Conservation (phyloP, 2,797 vertebrate species). For the Argentina silus region DNA sequence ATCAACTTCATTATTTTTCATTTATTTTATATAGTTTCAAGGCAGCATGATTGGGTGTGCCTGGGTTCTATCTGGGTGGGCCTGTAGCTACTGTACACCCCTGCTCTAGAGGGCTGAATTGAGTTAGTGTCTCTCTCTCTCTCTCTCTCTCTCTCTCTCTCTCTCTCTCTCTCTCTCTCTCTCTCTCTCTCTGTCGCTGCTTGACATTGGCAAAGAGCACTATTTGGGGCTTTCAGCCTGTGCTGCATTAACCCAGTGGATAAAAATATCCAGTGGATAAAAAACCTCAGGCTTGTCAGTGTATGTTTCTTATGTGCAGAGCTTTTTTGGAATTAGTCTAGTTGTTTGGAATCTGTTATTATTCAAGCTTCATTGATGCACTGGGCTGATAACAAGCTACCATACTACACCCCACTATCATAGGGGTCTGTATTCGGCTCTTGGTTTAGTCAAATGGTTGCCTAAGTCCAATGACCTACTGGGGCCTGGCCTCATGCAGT, state of each 20-base stretch:
- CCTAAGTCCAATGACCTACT: slow-evolving; percentile 16
- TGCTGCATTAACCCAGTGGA: slow-evolving; percentile 44
- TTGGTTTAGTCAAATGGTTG: not conserved
- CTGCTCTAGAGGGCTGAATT: no score
- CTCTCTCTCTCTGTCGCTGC: not conserved
- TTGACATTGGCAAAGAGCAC: slow-evolving; percentile 33
- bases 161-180: not conserved
- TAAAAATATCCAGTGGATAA: slow-evolving; percentile 39
- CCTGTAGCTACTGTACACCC: no score
- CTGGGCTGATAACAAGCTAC: no score
- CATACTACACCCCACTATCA: no score
- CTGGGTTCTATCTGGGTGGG: no score
- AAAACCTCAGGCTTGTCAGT: slow-evolving; percentile 35
- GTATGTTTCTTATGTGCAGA: slow-evolving; percentile 36
- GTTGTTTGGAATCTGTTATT: no score
- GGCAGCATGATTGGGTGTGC: no score
- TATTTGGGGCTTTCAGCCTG: slow-evolving; percentile 38
- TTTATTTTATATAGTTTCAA: no score
- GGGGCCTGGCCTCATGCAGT: not conserved
- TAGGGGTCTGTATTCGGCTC: not conserved
- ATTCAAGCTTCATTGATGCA: no score
- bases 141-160: slow-evolving; percentile 22
- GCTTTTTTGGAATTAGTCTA: slow-evolving; percentile 24
- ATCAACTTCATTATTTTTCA: no score
- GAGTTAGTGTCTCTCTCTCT: not conserved